Evolutionary conservation across 2,797 vertebrate genomes (phyloP).

Genomic region (Brachyrhaphis roseni): DNA sequence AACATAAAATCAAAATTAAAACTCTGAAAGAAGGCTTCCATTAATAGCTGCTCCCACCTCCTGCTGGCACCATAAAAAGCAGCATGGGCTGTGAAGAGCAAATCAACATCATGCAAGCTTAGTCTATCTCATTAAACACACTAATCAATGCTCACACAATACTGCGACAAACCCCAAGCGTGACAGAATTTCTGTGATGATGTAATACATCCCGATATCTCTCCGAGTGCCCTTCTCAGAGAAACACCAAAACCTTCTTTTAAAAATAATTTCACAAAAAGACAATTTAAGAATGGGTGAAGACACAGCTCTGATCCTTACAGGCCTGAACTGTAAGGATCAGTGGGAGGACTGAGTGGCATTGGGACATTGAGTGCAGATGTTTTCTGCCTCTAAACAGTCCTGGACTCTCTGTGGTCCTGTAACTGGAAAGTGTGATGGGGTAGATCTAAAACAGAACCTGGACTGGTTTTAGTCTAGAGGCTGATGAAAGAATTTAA

Average conservation of each 20-base stretch:
- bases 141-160: slow-evolving; percentile 5
- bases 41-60: slow-evolving; percentile 9
- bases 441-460: background rate
- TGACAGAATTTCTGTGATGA: slow-evolving; percentile 5
- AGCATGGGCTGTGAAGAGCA: slow-evolving; percentile 7
- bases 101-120: slow-evolving; percentile 9
- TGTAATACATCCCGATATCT: background rate
- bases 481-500: background rate
- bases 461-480: background rate
- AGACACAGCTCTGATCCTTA: background rate
- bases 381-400: background rate
- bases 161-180: slow-evolving; percentile 1
- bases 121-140: slow-evolving; percentile 11
- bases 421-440: background rate
- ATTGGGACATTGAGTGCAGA: background rate
- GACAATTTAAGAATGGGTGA: background rate
- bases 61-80: slow-evolving; percentile 1
- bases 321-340: background rate
- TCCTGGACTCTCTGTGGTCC: background rate
- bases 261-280: background rate
- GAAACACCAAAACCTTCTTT: background rate
- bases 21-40: slow-evolving; percentile 1
- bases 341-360: background rate
- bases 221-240: background rate
- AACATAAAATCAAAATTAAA: slow-evolving; percentile 14